Evolutionary conservation across 2,113 vertebrate genomes (phyloP).

Genomic region (Carlito syrichta): DNA sequence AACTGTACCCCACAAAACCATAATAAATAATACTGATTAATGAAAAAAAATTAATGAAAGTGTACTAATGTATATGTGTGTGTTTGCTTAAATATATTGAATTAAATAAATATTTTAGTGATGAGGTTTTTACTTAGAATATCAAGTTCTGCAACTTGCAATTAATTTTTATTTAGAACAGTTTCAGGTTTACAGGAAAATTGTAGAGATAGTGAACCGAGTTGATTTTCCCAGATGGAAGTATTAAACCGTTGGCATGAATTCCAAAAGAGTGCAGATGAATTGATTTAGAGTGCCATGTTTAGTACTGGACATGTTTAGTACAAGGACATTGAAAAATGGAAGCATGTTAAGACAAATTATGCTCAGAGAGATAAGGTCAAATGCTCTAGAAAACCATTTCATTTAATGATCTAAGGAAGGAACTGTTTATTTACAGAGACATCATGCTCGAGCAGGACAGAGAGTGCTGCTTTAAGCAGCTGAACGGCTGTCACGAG

Average conservation of each 20-base stretch:
- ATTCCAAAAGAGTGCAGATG: background rate
- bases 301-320: background rate
- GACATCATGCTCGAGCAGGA: too few relatives aligned
- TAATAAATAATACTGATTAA: too few relatives aligned
- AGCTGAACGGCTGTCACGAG: background rate
- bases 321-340: background rate
- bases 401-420: background rate
- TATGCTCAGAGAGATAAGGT: background rate
- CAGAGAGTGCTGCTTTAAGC: background rate
- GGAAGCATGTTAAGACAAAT: background rate
- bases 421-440: background rate
- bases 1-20: too few relatives aligned
- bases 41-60: background rate
- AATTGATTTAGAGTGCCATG: background rate
- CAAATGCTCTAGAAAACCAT: background rate
- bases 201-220: background rate
- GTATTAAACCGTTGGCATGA: background rate
- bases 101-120: background rate
- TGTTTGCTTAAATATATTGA: background rate
- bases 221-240: background rate
- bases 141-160: background rate
- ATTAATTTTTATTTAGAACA: background rate
- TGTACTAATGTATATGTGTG: background rate
- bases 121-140: background rate
- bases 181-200: background rate